A percentile compares a stretch with the other conserved stretches of the same genome.
These are phyloP conservation scores for Drosophila virilis DNA, from an alignment of 1,140 invertebrate species.

Conservation along the genomic window DNA sequence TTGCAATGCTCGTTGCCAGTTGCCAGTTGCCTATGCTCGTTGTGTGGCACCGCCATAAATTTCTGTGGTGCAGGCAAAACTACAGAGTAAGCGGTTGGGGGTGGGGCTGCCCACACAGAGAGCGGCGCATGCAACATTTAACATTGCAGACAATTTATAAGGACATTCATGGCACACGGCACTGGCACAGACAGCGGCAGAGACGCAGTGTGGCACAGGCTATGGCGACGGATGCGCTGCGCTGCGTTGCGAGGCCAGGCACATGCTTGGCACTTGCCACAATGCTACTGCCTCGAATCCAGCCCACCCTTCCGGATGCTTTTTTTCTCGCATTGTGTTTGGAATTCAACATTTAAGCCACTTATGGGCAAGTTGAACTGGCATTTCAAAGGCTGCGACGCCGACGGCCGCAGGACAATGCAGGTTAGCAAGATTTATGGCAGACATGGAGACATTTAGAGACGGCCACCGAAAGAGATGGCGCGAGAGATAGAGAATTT, in stretches of 20 bases:
- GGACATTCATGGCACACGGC: slow-evolving; percentile 77
- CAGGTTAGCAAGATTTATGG: slow-evolving; percentile 71
- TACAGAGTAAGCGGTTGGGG: background rate
- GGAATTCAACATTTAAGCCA: slow-evolving; percentile 81
- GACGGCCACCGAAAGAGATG: background rate
- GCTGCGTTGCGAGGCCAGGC: slow-evolving; percentile 46
- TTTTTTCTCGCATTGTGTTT: slow-evolving; percentile 71
- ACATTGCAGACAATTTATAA: slow-evolving; percentile 81
- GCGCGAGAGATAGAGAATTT: background rate
- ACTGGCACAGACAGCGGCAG: slow-evolving; percentile 23
- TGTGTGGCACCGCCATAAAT: slow-evolving; percentile 65
- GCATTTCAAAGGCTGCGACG: slow-evolving; percentile 75
- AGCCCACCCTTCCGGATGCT: slow-evolving; percentile 41
- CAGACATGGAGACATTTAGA: slow-evolving; percentile 45
- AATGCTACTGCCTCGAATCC: slow-evolving; percentile 55
- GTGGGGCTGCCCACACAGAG: slow-evolving; percentile 51
- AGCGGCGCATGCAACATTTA: slow-evolving; percentile 75
- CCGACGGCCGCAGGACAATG: slow-evolving; percentile 67
- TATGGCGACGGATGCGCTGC: slow-evolving; percentile 42
- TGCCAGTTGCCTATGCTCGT: slow-evolving; percentile 15
- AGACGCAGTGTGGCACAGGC: slow-evolving; percentile 23
- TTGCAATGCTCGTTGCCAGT: slow-evolving; percentile 28
- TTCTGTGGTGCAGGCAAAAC: slow-evolving; percentile 72
- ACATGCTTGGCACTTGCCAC: slow-evolving; percentile 71
- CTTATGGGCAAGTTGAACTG: slow-evolving; percentile 78